Evolutionary conservation across 2,888 invertebrate genomes (phyloP), one percentile per base, ranked within the genome.

Genomic region (Diloba caeruleocephala): DNA sequence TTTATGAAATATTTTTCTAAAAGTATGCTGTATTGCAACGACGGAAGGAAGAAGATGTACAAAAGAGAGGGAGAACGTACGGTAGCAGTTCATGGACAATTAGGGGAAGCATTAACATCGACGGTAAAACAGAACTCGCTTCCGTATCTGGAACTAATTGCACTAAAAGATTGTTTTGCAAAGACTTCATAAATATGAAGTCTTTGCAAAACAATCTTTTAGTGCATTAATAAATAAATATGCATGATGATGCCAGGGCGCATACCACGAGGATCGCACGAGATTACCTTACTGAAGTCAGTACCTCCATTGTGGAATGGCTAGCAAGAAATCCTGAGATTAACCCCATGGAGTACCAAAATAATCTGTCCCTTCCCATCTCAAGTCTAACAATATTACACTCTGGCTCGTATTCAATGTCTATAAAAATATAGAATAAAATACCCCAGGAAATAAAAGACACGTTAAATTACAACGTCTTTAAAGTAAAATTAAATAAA

Each of bases 21-120:
- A 50, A 45, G 49, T 13, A 49, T 42, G 14, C 23, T 65, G 39
- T 46, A 56, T 41, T 45, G 64, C 29, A 60, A 51, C 43, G 54
- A 50, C 34, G 42, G 52, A 45, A 54, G 59, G 29, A 44, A 43
- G 15, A 39, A 46, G 25, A 38, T 67, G 19, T 69, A 69, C 48
- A 44, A 58, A 48, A 42, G 60, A 10, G 43, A 49, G 9, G 52
- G 44, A 41, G 46, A 57, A 29, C 28, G 56, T 50, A 34, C 43
- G 51, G 44, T 14, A 51, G 50, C 25, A 48, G 56, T 46, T 59
- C 42, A 9, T 55, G 50, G 17, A 41, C 29, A 19, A 17, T 49
- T 49, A 41, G 48, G 28, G 34, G 33, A 51, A 38, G 38, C 14
- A 48, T 50, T 9, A 43, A 26, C 32, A 9, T 21, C 19, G 39